Evolutionary conservation across 1,140 invertebrate species (phyloP), one percentile per base, ranked within the genome.

Genomic region (Drosophila tristis): DNA sequence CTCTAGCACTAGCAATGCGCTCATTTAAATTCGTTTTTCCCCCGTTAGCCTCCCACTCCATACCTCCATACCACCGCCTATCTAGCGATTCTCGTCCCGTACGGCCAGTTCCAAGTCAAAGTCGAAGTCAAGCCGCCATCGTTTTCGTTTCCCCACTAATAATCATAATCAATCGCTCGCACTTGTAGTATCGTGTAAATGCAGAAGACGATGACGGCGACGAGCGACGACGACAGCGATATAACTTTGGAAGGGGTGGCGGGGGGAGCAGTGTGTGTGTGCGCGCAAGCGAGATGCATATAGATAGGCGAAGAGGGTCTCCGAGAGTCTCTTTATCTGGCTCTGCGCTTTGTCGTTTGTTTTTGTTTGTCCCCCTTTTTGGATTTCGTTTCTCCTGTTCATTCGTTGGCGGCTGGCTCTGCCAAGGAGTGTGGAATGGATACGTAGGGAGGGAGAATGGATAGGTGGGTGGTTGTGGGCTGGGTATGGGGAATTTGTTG

Each of bases 111-210:
- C 49, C 73, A 77, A 65, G 66, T 64, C 59, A 63, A 76, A 84
- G 80, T 64, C 77, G 43, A 53, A 58, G 70, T 29, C 47, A 43
- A 54, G 50, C 50, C 47, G 55, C 13, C 43, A 58, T 64, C 45
- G 57, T 29, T 47, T 54, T 62, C 59, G 51, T 39, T 74, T 80
- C 82, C 68, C 68, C 77, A 90, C 84, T 84, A 89, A 89, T 89
- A 89, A 84, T 89, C 85, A 89, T 90, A 89, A 89, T 90, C 84
- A 89, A 89, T 89, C 79, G 84, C 76, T 78, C 85, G 80, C 84
- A 90, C 84, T 89, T 90, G 85, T 89, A 84, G 85, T 89, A 84
- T 87, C 75, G 70, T 72, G 79, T 62, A 72, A 78, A 79, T 76
- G 72, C 64, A 25, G 15, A 51, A 16, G 48, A 62, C 57, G 23